Evolutionary conservation across 2,797 vertebrate genomes (phyloP).

Genomic region (Liparis tanakae): DNA sequence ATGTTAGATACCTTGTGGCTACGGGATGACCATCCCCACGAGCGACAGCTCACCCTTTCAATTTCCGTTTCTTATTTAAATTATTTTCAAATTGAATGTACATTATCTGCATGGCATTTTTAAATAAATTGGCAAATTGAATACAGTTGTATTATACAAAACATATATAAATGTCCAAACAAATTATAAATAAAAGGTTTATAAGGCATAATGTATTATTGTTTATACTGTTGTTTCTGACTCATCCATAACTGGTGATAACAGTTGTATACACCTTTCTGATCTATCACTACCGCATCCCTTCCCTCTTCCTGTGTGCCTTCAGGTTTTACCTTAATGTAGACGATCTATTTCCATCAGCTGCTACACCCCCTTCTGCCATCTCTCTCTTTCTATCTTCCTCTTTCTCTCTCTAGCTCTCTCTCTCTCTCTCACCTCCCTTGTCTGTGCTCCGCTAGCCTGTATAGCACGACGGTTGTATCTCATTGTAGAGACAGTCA

Average conservation of each 20-base stretch:
- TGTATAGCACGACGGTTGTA: slow-evolving; percentile 24
- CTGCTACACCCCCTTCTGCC: slow-evolving; percentile 10
- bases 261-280: slow-evolving; percentile 22
- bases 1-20: too few species aligned
- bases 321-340: slow-evolving; percentile 30
- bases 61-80: not conserved
- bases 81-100: not conserved
- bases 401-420: slow-evolving; percentile 4
- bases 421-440: not conserved
- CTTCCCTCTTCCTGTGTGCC: slow-evolving; percentile 13
- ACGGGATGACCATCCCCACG: too few species aligned
- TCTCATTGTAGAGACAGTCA: slow-evolving; percentile 44
- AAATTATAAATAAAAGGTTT: not conserved
- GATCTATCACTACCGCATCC: slow-evolving; percentile 27
- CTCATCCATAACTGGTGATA: slow-evolving; percentile 21
- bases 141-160: not conserved
- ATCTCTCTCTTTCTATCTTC: not conserved
- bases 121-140: not conserved
- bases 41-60: not conserved
- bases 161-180: not conserved
- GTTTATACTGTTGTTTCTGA: slow-evolving; percentile 9
- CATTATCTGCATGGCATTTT: not conserved
- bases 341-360: slow-evolving; percentile 40
- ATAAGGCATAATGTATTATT: not conserved
- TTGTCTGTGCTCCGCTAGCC: slow-evolving; percentile 42